These are phyloP conservation scores for Tadarida brasiliensis DNA, from an alignment of 2,797 vertebrate species.

Conservation along the genomic window DNA sequence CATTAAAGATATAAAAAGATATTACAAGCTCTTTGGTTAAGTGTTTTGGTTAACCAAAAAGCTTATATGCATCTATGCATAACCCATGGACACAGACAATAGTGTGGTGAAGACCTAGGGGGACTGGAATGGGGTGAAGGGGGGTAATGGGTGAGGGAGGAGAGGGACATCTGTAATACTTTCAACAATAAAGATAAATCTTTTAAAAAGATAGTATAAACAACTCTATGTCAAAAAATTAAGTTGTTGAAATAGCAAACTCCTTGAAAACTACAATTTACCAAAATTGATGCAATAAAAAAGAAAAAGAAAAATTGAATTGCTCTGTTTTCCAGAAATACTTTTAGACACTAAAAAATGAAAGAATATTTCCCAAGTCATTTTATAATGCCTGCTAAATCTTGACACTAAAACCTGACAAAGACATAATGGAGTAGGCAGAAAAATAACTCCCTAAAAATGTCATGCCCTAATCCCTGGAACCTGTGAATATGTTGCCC, in stretches of 20 bases:
- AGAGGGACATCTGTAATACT: too few species aligned
- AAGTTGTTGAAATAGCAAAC: not conserved
- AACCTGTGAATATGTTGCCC: not conserved
- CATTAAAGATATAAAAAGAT: not conserved
- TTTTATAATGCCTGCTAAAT: too few species aligned
- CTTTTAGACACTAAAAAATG: not conserved
- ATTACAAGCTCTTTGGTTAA: not conserved
- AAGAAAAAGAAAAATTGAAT: not conserved
- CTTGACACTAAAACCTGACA: too few species aligned
- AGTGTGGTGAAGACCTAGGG: too few species aligned
- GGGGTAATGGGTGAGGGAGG: too few species aligned
- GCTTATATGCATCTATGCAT: too few species aligned
- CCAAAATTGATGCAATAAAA: not conserved
- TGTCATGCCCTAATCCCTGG: too few species aligned
- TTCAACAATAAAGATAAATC: too few species aligned
- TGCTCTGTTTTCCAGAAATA: not conserved
- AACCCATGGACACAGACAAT: too few species aligned
- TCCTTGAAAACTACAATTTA: not conserved
- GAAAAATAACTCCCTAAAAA: not conserved
- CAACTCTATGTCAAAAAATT: not conserved
- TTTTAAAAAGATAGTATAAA: too few species aligned
- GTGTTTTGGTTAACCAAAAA: too few species aligned
- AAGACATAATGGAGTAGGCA: not conserved
- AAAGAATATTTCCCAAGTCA: not conserved
- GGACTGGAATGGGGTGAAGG: too few species aligned